Percentiles rank a stretch among this genome's conserved stretches.
phyloP scores from a whole-genome alignment of 2,888 invertebrate species.

The Lasioglossum pauxillum region DNA sequence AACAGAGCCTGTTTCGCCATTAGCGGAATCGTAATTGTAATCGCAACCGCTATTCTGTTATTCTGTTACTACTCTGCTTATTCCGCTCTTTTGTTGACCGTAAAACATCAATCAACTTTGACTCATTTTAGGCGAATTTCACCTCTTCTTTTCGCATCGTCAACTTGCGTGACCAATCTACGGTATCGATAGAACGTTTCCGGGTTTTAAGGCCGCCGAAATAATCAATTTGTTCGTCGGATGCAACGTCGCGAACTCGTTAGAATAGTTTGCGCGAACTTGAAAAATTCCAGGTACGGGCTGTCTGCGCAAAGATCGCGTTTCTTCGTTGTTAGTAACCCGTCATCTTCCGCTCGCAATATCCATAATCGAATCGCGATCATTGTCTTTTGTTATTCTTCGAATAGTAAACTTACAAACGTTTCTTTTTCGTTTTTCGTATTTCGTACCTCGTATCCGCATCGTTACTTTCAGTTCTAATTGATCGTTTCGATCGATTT shows the following conservation, averaged over 20 bases:
- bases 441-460: neutral
- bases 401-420: neutral
- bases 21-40: neutral
- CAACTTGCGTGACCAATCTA: neutral
- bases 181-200: neutral
- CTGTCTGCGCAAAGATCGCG: conserved; percentile 7
- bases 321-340: conserved; percentile 12
- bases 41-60: neutral
- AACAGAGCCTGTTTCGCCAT: neutral
- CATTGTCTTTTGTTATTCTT: conserved; percentile 25
- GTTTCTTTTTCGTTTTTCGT: conserved; percentile 1
- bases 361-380: neutral
- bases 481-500: conserved; percentile 13
- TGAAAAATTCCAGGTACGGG: neutral
- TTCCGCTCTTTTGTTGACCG: neutral
- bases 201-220: neutral
- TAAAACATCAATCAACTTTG: neutral
- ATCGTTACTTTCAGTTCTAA: neutral
- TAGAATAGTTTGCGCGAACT: neutral
- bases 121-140: neutral
- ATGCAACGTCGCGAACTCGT: conserved; percentile 16
- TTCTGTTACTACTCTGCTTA: neutral
- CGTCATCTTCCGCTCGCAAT: conserved; percentile 15
- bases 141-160: neutral
- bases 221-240: neutral